Evolutionary conservation across 2,113 vertebrate species (phyloP).

Genomic region (Takifugu flavidus): DNA sequence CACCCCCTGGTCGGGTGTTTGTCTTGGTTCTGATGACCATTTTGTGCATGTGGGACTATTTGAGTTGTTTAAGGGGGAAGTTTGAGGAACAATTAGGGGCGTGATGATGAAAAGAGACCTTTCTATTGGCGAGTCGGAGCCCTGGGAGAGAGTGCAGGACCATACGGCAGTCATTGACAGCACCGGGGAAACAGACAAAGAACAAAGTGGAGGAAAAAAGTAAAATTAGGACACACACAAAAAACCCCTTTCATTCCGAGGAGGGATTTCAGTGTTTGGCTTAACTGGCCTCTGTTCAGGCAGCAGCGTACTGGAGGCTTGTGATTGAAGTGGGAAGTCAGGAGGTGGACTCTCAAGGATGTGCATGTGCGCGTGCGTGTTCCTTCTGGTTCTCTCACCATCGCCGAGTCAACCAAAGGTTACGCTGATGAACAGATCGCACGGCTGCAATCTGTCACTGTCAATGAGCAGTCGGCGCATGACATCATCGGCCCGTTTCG

Average conservation of each 20-base stretch:
- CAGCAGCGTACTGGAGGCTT: constrained; percentile 16
- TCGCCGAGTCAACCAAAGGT: constrained; percentile 45
- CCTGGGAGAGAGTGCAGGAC: constrained; percentile 23
- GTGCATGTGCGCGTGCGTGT: constrained; percentile 8
- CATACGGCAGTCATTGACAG: constrained; percentile 26
- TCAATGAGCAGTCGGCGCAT: constrained; percentile 35
- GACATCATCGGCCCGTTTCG: constrained; percentile 53
- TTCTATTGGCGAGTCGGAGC: constrained; percentile 28
- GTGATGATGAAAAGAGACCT: constrained; percentile 31
- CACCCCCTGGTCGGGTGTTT: constrained; percentile 7
- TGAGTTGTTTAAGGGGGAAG: constrained; percentile 19
- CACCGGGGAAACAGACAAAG: constrained; percentile 17
- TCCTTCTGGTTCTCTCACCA: constrained; percentile 17
- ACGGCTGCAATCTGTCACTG: constrained; percentile 51
- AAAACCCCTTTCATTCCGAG: constrained; percentile 24
- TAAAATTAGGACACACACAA: constrained; percentile 22
- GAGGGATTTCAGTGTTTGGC: constrained; percentile 46
- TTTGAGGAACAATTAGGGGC: constrained; percentile 30
- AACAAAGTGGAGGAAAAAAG: constrained; percentile 35
- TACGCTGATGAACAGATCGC: constrained; percentile 50
- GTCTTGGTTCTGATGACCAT: constrained; percentile 1
- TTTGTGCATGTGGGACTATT: constrained; percentile 18
- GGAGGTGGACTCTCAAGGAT: constrained; percentile 27
- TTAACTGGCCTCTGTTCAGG: constrained; percentile 28
- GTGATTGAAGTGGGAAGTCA: constrained; percentile 29